These are phyloP conservation scores for Taenaris catops DNA, from an alignment of 2,888 invertebrate species.

Conservation along the genomic window DNA sequence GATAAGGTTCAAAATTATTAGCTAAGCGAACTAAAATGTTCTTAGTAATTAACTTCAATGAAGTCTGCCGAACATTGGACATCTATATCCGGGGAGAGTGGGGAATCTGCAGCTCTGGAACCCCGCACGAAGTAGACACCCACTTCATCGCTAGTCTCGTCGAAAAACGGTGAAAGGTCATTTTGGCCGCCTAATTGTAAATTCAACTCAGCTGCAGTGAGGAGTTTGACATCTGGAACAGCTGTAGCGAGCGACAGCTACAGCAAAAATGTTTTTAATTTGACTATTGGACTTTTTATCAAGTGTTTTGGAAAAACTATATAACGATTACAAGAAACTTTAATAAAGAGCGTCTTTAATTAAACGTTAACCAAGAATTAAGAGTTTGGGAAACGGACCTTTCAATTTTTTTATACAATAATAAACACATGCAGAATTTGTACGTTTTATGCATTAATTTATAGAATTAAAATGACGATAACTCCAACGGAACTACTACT, in stretches of 20 bases:
- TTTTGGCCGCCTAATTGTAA: slow-evolving; percentile 55
- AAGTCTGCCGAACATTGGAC: slow-evolving; percentile 80
- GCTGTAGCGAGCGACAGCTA: slow-evolving; percentile 78
- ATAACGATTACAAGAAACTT: too few relatives aligned
- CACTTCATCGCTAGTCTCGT: slow-evolving; percentile 50
- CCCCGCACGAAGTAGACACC: slow-evolving; percentile 68
- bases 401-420: too few relatives aligned
- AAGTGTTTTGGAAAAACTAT: too few relatives aligned
- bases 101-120: slow-evolving; percentile 73
- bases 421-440: too few relatives aligned
- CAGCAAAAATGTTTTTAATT: too few relatives aligned
- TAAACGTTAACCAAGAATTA: too few relatives aligned
- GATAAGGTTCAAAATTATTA: slow-evolving; percentile 22
- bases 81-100: slow-evolving; percentile 74
- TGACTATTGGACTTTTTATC: too few relatives aligned
- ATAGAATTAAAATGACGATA: too few relatives aligned
- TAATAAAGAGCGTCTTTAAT: too few relatives aligned
- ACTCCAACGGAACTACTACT: too few relatives aligned
- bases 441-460: too few relatives aligned
- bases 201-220: slow-evolving; percentile 69
- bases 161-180: slow-evolving; percentile 57
- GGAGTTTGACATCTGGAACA: slow-evolving; percentile 62
- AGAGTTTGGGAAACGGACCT: too few relatives aligned
- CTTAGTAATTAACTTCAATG: slow-evolving; percentile 77
- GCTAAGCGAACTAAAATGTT: slow-evolving; percentile 47